Base-by-base conservation (phyloP, 2,113 vertebrate genomes). In the Scortum barcoo region DNA sequence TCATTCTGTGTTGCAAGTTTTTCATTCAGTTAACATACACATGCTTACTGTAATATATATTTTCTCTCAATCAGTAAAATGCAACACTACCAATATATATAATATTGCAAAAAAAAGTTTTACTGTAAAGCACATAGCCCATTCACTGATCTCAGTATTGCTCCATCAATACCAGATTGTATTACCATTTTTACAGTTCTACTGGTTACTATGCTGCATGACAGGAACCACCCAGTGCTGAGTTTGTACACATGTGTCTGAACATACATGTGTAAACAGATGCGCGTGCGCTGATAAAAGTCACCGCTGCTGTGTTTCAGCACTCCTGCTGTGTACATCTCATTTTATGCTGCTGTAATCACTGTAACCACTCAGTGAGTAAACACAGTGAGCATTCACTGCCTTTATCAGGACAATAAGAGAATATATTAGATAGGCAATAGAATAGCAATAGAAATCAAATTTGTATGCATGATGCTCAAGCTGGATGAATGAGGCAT, bases 311-410 rank as follows among this genome's bases (percentile, higher is more conserved):
- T 22, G 48, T 24, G 40, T 53, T 42, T 30, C 61, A 42, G 53
- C 71, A 0, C 30, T 76, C 40, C 63, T 46, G 40, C 65, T 57
- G n/a, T 40, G 40, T 48, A 48, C 10, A 66, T 76, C n/a, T 68
- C 57, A 58, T 78, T 70, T 48, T 9, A 75, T 48, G 58, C 63
- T 60, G 61, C 71, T 56, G 13, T 72, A 53, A 70, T 72, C 72
- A 67, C 46, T 48, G 72, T 33, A 60, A 44, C 19, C 33, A 53
- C 56, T 69, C 48, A 58, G 30, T 42, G 77, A 48, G 53, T 10
- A 65, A 73, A 84, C 33, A 63, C 0, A 56, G 6, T 5, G 22
- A 62, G 46, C 16, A 54, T 16, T 77, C 56, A 30, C 61, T 24
- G 42, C 2, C 46, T 80, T 9, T 14, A 51, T 80, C 46, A 69